phyloP scores from a whole-genome alignment of 1,140 invertebrate species.

The Heterodera carotae region DNA sequence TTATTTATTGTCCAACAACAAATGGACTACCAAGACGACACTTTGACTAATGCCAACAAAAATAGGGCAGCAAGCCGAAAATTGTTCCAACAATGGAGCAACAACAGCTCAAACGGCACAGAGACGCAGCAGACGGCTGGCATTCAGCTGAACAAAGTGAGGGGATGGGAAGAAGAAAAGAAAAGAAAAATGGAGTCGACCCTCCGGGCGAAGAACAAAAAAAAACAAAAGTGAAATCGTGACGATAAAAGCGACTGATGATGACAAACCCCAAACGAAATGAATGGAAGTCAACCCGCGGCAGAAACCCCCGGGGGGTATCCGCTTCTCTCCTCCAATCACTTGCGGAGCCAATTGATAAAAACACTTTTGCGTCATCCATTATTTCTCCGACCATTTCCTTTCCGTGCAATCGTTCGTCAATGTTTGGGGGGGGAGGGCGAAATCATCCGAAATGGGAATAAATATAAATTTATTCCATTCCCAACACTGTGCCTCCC shows the following conservation, averaged over 20 bases:
- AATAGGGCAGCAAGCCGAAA: constrained; percentile 10
- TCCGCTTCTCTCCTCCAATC: not conserved
- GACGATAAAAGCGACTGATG: not conserved
- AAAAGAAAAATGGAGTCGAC: no score
- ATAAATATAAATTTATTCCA: not conserved
- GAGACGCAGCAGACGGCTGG: not conserved
- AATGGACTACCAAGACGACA: constrained; percentile 19
- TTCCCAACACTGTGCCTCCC: not conserved
- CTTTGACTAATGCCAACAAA: constrained; percentile 3
- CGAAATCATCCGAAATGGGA: not conserved
- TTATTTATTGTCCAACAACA: not conserved
- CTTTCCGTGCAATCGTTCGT: not conserved
- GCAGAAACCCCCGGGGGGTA: no score
- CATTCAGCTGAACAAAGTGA: not conserved
- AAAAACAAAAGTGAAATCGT: not conserved
- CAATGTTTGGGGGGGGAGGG: no score
- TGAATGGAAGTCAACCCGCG: not conserved
- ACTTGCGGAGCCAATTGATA: not conserved
- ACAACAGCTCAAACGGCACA: not conserved
- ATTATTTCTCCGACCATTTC: not conserved
- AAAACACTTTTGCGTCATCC: not conserved
- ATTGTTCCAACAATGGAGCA: constrained; percentile 19
- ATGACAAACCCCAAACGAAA: no score
- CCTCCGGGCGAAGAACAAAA: not conserved
- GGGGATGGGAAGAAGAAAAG: no score